Percentiles rank a stretch among this genome's conserved stretches.
Conservation (phyloP, 2,113 vertebrate species). For the Elaphurus davidianus region DNA sequence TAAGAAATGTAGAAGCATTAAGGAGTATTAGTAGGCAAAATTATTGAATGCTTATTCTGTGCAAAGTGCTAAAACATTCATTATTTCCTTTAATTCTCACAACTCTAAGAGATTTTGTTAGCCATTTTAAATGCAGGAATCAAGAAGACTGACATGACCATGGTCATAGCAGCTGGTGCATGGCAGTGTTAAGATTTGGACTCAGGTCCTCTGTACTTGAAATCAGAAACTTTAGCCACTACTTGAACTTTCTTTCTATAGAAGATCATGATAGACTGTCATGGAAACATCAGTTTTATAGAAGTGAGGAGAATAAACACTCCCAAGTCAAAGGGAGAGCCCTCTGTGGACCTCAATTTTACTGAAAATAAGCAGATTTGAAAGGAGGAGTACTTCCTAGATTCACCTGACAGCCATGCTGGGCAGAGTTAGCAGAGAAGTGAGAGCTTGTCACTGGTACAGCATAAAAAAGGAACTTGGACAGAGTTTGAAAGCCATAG, state of each 20-base stretch:
- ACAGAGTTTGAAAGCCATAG: not conserved
- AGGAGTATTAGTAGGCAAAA: not conserved
- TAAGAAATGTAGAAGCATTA: not conserved
- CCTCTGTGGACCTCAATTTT: not conserved
- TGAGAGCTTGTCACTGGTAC: not conserved
- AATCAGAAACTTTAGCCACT: not conserved
- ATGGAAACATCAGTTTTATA: not conserved
- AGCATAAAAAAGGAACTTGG: not conserved
- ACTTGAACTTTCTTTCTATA: not conserved
- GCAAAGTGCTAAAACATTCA: not conserved
- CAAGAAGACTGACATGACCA: not conserved
- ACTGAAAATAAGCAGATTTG: not conserved
- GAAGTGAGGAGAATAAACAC: not conserved
- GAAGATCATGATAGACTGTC: not conserved
- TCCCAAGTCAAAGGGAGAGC: not conserved
- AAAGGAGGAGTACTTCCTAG: not conserved
- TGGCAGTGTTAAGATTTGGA: not conserved
- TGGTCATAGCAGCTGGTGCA: not conserved
- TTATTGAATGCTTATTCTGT: not conserved
- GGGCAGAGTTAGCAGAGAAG: not conserved
- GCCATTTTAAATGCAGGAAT: not conserved
- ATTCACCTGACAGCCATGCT: not conserved
- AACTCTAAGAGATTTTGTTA: not conserved
- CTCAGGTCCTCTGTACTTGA: not conserved
- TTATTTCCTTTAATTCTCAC: not conserved